phyloP scores from a whole-genome alignment of 2,888 invertebrate species.

The Tetanocera ferruginea region DNA sequence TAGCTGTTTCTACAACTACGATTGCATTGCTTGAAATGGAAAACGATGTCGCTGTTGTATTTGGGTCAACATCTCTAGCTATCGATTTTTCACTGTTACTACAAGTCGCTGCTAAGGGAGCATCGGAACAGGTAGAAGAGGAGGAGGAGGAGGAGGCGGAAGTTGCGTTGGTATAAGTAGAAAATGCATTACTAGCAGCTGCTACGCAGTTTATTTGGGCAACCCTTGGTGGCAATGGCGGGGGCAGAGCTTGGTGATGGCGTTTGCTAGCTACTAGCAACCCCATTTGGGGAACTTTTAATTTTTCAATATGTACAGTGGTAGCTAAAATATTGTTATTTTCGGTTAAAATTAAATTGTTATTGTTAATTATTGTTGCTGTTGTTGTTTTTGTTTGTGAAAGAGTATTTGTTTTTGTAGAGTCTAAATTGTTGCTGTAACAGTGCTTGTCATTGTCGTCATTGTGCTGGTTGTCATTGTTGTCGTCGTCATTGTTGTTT shows the following conservation, averaged over 20 bases:
- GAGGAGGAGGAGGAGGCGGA: constrained; percentile 42
- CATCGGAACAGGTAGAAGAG: constrained; percentile 5
- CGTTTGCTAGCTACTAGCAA: constrained; percentile 37
- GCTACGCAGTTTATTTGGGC: constrained; percentile 49
- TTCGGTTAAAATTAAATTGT: constrained; percentile 32
- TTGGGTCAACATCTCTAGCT: constrained; percentile 59
- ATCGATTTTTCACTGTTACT: constrained; percentile 47
- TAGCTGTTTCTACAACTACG: constrained; percentile 27
- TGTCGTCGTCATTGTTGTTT: constrained; percentile 36
- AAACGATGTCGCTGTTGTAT: constrained; percentile 56
- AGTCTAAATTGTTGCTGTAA: constrained; percentile 30
- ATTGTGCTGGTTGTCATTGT: constrained; percentile 22
- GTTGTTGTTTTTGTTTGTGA: constrained; percentile 43
- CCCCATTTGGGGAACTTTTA: constrained; percentile 45
- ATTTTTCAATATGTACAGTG: constrained; percentile 58
- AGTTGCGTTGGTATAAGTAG: neutral
- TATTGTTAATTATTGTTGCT: constrained; percentile 43
- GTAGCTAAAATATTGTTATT: constrained; percentile 48
- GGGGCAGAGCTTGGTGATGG: constrained; percentile 43
- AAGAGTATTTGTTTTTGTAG: constrained; percentile 31
- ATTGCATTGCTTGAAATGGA: constrained; percentile 54
- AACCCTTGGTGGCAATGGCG: constrained; percentile 58
- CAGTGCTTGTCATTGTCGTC: constrained; percentile 41
- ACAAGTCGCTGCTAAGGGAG: constrained; percentile 5
- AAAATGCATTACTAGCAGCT: constrained; percentile 44